These are phyloP conservation scores for Malacosoma neustria DNA, from an alignment of 2,888 invertebrate species.

Conservation along the genomic window DNA sequence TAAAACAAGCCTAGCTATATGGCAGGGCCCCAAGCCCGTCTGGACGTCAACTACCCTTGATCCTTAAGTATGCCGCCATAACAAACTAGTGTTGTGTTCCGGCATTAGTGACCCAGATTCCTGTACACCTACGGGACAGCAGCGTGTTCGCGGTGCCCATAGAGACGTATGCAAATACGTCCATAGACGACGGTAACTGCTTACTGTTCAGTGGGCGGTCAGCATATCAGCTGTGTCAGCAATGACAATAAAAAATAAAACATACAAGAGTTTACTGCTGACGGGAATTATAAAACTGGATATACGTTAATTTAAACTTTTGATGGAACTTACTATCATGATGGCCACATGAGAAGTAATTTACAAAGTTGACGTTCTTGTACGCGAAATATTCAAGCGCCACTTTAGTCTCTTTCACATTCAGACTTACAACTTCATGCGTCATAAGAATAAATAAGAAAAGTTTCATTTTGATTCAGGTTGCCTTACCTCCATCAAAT, in stretches of 20 bases:
- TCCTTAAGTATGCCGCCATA: not conserved
- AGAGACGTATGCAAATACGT: not conserved
- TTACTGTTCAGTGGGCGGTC: not conserved
- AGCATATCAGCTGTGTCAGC: not conserved
- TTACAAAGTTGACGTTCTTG: slow-evolving; percentile 28
- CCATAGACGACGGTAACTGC: not conserved
- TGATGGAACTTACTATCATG: slow-evolving; percentile 22
- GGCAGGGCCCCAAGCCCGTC: not conserved
- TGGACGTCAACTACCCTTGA: not conserved
- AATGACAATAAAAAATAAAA: not conserved
- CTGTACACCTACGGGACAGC: not conserved
- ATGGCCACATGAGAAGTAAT: slow-evolving; percentile 33
- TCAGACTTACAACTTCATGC: slow-evolving; percentile 2
- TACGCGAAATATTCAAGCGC: slow-evolving; percentile 29
- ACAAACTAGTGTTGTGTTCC: not conserved
- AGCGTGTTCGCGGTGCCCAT: not conserved
- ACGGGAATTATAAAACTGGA: too few relatives aligned
- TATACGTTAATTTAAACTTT: too few relatives aligned
- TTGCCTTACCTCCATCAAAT: too few relatives aligned
- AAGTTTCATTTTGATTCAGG: not conserved
- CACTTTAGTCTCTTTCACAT: slow-evolving; percentile 14
- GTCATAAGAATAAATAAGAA: not conserved
- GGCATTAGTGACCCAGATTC: not conserved
- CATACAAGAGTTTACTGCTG: too few relatives aligned
- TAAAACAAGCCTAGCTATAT: not conserved